Conservation (phyloP, 2,113 vertebrate species). For the Plotosus lineatus region DNA sequence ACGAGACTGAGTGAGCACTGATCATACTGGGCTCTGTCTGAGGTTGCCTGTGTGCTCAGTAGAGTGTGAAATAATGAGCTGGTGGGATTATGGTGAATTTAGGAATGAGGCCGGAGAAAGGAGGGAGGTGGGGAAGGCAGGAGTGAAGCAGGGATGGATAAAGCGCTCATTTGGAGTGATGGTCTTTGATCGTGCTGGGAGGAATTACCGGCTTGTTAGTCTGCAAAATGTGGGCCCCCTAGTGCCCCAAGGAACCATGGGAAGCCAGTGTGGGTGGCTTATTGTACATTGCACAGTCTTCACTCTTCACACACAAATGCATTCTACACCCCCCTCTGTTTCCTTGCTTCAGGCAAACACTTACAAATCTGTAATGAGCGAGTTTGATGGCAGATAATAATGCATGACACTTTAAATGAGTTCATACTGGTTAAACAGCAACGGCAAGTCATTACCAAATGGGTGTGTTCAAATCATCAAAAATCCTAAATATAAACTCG, state of each 20-base stretch:
- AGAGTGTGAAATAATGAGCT: conserved; percentile 60
- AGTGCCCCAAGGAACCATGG: conserved; percentile 49
- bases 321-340: conserved; percentile 8
- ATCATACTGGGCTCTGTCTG: too few species aligned
- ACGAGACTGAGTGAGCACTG: neutral
- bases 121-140: conserved; percentile 24
- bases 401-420: conserved; percentile 3
- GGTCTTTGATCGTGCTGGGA: conserved; percentile 68
- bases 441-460: conserved; percentile 18
- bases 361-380: conserved; percentile 3
- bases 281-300: conserved; percentile 15
- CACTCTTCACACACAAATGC: conserved; percentile 30
- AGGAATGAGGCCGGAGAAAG: conserved; percentile 26
- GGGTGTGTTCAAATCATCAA: conserved; percentile 4
- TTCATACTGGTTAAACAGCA: conserved; percentile 21
- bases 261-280: conserved; percentile 53
- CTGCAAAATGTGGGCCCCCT: conserved; percentile 53
- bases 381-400: conserved; percentile 39
- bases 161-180: conserved; percentile 50
- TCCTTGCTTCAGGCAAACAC: conserved; percentile 26
- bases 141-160: conserved; percentile 25
- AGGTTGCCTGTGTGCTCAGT: conserved; percentile 37
- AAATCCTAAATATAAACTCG: neutral
- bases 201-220: conserved; percentile 68
- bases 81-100: conserved; percentile 53